These are phyloP conservation scores for Enteromius fasciolatus DNA, from an alignment of 2,797 vertebrate species.

Conservation along the genomic window DNA sequence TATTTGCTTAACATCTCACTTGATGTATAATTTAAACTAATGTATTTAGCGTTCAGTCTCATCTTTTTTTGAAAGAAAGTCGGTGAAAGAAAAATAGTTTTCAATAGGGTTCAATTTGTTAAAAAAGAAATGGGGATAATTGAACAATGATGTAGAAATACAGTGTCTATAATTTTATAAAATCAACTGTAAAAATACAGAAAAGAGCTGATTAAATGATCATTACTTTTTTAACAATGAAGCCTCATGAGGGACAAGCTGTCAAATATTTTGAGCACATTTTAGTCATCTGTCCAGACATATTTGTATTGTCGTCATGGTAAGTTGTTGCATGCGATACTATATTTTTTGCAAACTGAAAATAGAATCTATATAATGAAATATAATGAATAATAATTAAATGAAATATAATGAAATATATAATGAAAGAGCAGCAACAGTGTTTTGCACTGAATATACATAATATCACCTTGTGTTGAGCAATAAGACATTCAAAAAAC, in stretches of 20 bases:
- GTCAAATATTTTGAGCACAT: background rate
- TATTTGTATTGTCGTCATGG: background rate
- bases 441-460: background rate
- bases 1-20: background rate
- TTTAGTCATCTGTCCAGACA: background rate
- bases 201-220: background rate
- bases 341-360: background rate
- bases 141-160: background rate
- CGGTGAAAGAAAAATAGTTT: background rate
- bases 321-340: background rate
- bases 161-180: background rate
- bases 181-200: background rate
- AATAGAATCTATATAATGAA: background rate
- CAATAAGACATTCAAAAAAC: too few species aligned
- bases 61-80: background rate
- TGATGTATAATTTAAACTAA: slow-evolving; percentile 25
- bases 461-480: background rate
- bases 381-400: too few species aligned
- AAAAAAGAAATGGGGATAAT: background rate
- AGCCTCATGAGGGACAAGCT: background rate
- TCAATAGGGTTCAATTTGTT: background rate
- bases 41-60: background rate
- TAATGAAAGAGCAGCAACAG: background rate
- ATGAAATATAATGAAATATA: background rate
- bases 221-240: background rate